These are phyloP conservation scores for Cyanoramphus novaezelandiae DNA, from an alignment of 2,113 vertebrate genomes.

Conservation along the genomic window DNA sequence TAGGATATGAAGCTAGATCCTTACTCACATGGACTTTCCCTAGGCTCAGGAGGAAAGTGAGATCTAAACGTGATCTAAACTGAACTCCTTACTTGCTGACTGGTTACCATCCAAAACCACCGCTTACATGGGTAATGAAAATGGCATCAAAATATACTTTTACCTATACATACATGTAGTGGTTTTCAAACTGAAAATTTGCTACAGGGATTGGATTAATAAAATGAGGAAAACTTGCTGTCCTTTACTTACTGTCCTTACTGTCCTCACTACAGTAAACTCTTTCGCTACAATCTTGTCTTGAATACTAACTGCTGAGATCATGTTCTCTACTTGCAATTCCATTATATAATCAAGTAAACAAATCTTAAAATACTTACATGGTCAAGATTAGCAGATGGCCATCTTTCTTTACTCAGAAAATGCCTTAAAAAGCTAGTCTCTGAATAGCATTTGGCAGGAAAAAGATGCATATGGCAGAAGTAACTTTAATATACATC, in stretches of 20 bases:
- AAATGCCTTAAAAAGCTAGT: neutral
- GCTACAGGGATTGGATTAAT: neutral
- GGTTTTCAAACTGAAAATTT: neutral
- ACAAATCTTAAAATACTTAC: neutral
- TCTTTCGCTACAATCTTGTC: neutral
- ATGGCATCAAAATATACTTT: neutral
- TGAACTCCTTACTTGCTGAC: neutral
- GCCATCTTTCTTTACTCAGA: neutral
- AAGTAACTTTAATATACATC: conserved; percentile 8
- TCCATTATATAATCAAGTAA: neutral
- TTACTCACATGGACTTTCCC: rapidly evolving
- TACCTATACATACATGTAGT: neutral
- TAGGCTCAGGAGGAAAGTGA: neutral
- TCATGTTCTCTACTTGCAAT: neutral
- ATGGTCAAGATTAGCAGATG: conserved; percentile 46
- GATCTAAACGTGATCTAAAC: neutral
- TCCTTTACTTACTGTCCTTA: neutral
- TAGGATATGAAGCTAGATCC: neutral
- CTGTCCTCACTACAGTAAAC: neutral
- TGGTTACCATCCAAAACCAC: neutral
- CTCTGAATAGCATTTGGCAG: conserved; percentile 23
- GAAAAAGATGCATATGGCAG: conserved; percentile 35
- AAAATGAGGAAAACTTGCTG: neutral
- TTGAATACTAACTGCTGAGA: neutral
- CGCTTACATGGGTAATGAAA: neutral